Evolutionary conservation across 2,113 vertebrate genomes (phyloP), one percentile per base, ranked within the genome.

Genomic region (Micronycteris hirsuta): DNA sequence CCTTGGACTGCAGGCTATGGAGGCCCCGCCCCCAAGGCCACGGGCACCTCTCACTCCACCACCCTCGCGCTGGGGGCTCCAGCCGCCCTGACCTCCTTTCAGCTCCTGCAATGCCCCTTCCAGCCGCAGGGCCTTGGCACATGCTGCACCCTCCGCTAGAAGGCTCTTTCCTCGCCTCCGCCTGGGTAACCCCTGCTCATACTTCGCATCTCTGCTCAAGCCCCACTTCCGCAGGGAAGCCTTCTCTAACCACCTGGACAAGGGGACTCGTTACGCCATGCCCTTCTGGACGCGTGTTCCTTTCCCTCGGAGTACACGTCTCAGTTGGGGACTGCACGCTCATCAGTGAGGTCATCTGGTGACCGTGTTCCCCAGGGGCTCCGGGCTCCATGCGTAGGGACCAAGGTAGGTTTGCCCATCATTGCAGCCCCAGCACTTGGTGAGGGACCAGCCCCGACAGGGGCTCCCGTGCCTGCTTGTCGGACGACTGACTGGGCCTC

Each of bases 41-140:
- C 12, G 65, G 65, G n/a, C 9, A 2, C 52, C 52, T 70, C n/a
- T 19, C 6, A 2, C 36, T 0, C 14, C 5, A 33, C n/a, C 1
- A 2, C 8, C 33, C 52, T 20, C 0, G 0, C 5, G 0, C 5
- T 5, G 0, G n/a, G 16, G 91, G 33, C 43, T 45, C 67, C 76
- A 1, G 36, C 16, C 2, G 24, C 85, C n/a, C 47, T 4, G 49
- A 22, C 47, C 5, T 13, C 31, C 58, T 31, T 14, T 8, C 45
- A 9, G 74, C 45, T 38, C 68, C 74, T 36, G 33, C 24, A 3
- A 5, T 0, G 31, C 52, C 70, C 38, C 80, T 20, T 38, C 80
- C 41, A 28, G 38, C 65, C 81, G 3, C 1, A 0, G 49, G 63
- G 52, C 45, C 67, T 74, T 1, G 19, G 54, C 47, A 70, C 3